phyloP scores from a whole-genome alignment of 2,113 vertebrate genomes.

The Hymenochirus boettgeri region DNA sequence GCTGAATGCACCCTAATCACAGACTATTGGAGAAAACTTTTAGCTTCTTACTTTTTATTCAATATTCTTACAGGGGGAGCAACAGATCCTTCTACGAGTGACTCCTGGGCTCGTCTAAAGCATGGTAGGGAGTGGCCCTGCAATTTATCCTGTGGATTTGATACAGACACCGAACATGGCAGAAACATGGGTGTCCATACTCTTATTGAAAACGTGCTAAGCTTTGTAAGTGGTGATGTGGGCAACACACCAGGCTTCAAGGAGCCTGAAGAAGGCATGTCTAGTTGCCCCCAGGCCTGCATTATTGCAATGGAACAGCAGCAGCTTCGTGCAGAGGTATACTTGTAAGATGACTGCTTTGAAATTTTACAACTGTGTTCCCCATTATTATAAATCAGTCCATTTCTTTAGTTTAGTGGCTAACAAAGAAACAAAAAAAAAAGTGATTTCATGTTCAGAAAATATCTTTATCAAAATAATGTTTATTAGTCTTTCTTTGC shows the following conservation, averaged over 20 bases:
- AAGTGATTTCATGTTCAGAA: no score
- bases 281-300: constrained; percentile 86
- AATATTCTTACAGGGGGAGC: constrained; percentile 48
- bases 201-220: constrained; percentile 88
- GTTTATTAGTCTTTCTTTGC: no score
- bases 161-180: constrained; percentile 81
- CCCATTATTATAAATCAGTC: no score
- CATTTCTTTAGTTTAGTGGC: no score
- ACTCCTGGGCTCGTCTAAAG: constrained; percentile 84
- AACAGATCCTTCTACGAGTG: constrained; percentile 69
- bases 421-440: no score
- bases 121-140: constrained; percentile 76
- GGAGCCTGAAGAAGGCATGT: constrained; percentile 91
- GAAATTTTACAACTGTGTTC: no score
- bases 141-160: constrained; percentile 70
- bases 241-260: constrained; percentile 85
- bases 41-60: no score
- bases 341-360: no score
- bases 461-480: no score
- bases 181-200: constrained; percentile 80
- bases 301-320: constrained; percentile 93
- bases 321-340: constrained; percentile 88
- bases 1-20: no score
- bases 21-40: no score
- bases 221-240: constrained; percentile 90